Conservation (phyloP, 2,113 vertebrate genomes). For the Procavia capensis region DNA sequence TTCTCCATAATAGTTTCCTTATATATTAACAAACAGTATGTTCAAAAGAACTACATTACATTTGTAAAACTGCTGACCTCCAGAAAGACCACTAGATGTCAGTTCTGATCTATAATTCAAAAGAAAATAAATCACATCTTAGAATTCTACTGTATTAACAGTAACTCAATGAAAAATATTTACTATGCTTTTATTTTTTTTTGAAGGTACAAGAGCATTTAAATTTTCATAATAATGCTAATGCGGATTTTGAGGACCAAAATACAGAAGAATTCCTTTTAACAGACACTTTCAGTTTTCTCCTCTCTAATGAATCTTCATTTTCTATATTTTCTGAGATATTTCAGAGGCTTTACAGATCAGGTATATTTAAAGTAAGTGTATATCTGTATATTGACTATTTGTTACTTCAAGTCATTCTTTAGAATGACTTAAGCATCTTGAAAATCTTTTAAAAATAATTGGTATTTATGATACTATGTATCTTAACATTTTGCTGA, state of each 20-base stretch:
- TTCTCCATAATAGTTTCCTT: neutral
- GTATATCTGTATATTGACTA: neutral
- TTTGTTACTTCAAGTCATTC: neutral
- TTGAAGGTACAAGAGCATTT: conserved; percentile 91
- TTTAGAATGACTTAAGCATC: neutral
- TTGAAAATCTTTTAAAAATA: conserved; percentile 40
- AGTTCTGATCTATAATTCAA: conserved; percentile 66
- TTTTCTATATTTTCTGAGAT: conserved; percentile 74
- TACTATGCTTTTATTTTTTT: conserved; percentile 44
- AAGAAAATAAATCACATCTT: neutral
- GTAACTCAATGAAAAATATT: conserved; percentile 5
- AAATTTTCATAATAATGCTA: conserved; percentile 86
- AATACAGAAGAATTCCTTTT: conserved; percentile 91
- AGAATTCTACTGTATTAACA: neutral
- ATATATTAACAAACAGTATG: neutral
- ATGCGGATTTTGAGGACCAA: conserved; percentile 87
- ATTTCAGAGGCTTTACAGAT: conserved; percentile 73
- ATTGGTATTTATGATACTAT: neutral
- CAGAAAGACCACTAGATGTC: conserved; percentile 79
- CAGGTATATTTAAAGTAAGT: conserved; percentile 82
- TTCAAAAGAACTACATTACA: neutral
- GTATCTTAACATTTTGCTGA: conserved; percentile 16
- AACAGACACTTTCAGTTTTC: conserved; percentile 92
- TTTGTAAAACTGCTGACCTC: conserved; percentile 62
- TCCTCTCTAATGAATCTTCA: conserved; percentile 86